Evolutionary conservation across 2,113 vertebrate genomes (phyloP), one percentile per base, ranked within the genome.

Genomic region (Trematomus loennbergii): DNA sequence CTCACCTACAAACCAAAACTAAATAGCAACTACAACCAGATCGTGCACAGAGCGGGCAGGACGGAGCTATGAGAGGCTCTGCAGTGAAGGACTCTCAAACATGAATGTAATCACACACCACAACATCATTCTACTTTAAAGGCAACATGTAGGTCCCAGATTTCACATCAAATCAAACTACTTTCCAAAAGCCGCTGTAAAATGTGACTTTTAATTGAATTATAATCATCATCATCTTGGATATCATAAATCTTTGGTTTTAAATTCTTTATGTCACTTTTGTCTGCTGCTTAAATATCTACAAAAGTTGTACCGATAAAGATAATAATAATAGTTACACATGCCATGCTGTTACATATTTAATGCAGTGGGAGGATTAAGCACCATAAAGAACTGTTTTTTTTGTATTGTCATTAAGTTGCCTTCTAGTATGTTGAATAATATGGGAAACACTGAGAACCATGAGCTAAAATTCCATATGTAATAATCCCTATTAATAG

Each of bases 1-100:
- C 92, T 99, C 72, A 94, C 94, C 74, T 99, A 98, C 91, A 95
- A 95, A 79, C 97, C 97, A 33, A 93, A 95, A 83, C 94, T 90
- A 68, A 96, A 79, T 72, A 93, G 88, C 79, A 86, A 73, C 85
- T 97, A 96, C 93, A 93, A 75, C 0, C 95, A 97, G 87, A 94
- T 99, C 78, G 63, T 83, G 57, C 89, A 92, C 77, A 93, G 77
- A 86, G 20, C 75, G 43, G 72, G 91, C 81, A 97, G 94, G 91
- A 96, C 95, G 11, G 98, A 99, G 91, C 94, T 99, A 9, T 99
- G 54, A 91, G 48, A 20, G 52, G 22, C n/a, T 48, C 53, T 4
- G 65, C 25, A 22, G 29, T 29, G 55, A 81, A 72, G 52, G 50
- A 22, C n/a, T 60, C 66, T 18, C 43, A 25, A 7, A 67, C 46